These are phyloP conservation scores for Spatula clypeata DNA, from an alignment of 2,797 vertebrate species.

Conservation along the genomic window DNA sequence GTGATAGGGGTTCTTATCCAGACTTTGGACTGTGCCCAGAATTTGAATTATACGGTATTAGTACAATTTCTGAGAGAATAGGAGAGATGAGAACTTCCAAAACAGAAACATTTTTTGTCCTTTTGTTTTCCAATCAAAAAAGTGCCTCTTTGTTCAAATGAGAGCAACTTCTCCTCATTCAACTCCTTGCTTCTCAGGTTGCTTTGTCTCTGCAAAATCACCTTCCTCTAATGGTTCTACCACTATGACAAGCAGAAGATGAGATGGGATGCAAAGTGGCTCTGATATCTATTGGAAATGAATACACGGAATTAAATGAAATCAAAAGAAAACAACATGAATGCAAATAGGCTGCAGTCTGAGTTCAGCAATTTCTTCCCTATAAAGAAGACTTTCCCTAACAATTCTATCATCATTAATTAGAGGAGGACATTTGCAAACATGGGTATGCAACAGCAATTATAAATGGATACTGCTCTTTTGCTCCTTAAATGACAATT, in stretches of 20 bases:
- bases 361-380: not conserved
- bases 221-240: not conserved
- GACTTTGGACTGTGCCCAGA: not conserved
- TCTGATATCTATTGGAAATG: not conserved
- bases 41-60: not conserved
- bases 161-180: not conserved
- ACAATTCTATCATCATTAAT: not conserved
- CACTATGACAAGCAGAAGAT: not conserved
- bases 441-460: not conserved
- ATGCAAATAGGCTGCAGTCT: not conserved
- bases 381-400: not conserved
- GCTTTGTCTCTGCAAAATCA: not conserved
- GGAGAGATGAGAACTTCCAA: not conserved
- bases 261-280: not conserved
- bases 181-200: not conserved
- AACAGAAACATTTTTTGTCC: not conserved
- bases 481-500: not conserved
- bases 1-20: not conserved
- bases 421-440: not conserved
- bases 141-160: not conserved
- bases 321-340: not conserved
- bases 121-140: not conserved
- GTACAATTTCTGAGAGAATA: not conserved
- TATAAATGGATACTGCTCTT: not conserved
- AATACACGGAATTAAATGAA: accelerated